phyloP scores from a whole-genome alignment of 2,888 invertebrate genomes.

The Ichneumoninae sp. region DNA sequence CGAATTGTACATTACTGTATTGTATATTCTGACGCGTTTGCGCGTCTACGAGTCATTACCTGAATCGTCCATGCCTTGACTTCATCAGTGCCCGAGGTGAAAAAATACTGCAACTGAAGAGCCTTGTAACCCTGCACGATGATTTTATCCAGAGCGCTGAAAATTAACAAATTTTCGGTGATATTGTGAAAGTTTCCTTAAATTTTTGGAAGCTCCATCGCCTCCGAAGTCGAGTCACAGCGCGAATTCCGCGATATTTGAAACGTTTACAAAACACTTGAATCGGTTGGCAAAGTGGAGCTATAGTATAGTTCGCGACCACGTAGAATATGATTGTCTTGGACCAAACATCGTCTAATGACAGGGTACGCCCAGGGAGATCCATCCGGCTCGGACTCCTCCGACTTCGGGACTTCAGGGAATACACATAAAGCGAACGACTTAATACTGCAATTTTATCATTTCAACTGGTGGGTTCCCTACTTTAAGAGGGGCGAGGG shows the following conservation, averaged over 20 bases:
- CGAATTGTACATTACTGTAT: too few relatives aligned
- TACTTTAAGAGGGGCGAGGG: constrained; percentile 60
- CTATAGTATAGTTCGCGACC: constrained; percentile 73
- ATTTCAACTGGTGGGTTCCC: constrained; percentile 77
- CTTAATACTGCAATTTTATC: constrained; percentile 85
- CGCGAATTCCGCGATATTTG: constrained; percentile 66
- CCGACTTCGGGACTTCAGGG: constrained; percentile 82
- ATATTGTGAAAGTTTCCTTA: neutral
- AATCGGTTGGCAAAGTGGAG: constrained; percentile 74
- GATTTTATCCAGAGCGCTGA: constrained; percentile 97
- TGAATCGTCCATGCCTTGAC: constrained; percentile 99
- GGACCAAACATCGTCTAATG: constrained; percentile 82
- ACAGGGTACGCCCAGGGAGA: constrained; percentile 79
- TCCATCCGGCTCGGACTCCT: constrained; percentile 71
- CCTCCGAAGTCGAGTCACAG: constrained; percentile 60
- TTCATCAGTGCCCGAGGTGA: constrained; percentile 98
- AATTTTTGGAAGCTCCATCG: constrained; percentile 16
- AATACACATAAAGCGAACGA: constrained; percentile 85
- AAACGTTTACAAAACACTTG: constrained; percentile 69
- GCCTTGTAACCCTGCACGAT: constrained; percentile 99
- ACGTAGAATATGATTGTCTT: constrained; percentile 80
- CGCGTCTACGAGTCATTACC: constrained; percentile 85
- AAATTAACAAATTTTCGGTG: constrained; percentile 75
- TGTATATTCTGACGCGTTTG: too few relatives aligned
- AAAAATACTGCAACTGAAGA: constrained; percentile 98